Conservation (phyloP, 2,888 invertebrate species). For the Elaeidobius kamerunicus region DNA sequence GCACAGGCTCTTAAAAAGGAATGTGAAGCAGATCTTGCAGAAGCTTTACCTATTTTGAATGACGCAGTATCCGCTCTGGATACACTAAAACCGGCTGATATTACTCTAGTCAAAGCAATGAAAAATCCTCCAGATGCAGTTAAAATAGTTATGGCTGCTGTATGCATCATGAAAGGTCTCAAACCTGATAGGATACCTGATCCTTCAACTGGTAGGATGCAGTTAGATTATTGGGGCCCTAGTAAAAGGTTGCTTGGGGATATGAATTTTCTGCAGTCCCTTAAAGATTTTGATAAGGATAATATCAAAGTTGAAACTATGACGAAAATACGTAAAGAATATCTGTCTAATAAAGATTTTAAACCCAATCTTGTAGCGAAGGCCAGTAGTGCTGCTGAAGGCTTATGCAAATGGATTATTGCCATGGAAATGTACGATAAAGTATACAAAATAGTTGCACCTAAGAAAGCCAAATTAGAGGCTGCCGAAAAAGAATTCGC, state of each 20-base stretch:
- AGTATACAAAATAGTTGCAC: slow-evolving; percentile 73
- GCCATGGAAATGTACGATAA: slow-evolving; percentile 88
- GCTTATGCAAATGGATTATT: slow-evolving; percentile 86
- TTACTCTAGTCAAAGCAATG: slow-evolving; percentile 84
- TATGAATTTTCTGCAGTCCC: slow-evolving; percentile 70
- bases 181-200: slow-evolving; percentile 75
- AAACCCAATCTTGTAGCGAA: slow-evolving; percentile 77
- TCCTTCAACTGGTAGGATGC: slow-evolving; percentile 64
- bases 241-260: slow-evolving; percentile 79
- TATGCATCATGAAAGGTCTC: slow-evolving; percentile 82
- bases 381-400: slow-evolving; percentile 93
- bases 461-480: slow-evolving; percentile 78
- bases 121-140: slow-evolving; percentile 81
- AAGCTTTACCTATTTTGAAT: slow-evolving; percentile 80
- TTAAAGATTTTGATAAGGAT: slow-evolving; percentile 82
- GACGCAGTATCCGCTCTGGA: slow-evolving; percentile 73
- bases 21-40: slow-evolving; percentile 89
- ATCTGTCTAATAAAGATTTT: slow-evolving; percentile 72
- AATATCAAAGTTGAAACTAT: slow-evolving; percentile 72
- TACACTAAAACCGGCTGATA: slow-evolving; percentile 80
- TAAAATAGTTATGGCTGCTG: slow-evolving; percentile 84
- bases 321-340: slow-evolving; percentile 72
- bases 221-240: slow-evolving; percentile 81
- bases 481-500: slow-evolving; percentile 79
- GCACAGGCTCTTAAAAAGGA: slow-evolving; percentile 82